Evolutionary conservation across 2,113 vertebrate species (phyloP), one percentile per base, ranked within the genome.

Genomic region (Poecile atricapillus): DNA sequence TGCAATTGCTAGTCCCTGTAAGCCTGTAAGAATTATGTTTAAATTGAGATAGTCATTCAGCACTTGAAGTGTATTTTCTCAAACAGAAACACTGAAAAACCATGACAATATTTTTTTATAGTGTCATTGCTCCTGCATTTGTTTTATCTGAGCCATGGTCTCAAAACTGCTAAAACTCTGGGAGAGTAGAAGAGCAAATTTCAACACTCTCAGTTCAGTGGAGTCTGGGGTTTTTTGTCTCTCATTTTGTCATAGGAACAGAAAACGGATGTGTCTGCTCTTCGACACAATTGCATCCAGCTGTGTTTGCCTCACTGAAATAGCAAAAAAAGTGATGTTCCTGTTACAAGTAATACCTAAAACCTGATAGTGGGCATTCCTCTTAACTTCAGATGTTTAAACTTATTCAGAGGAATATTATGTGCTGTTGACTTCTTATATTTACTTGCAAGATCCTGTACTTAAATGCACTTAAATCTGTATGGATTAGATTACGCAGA

Each of bases 401-500:
- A 53, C 5, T 50, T 85, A 30, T 22, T 96, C 47, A 33, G 2
- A 67, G 28, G 35, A 19, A 2, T 47, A 4, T 20, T 71, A 24
- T 33, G 20, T 90, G 39, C n/a, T 75, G 20, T 83, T 60, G 43
- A 39, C 5, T 47, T 35, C 11, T 77, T 74, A 1, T 7, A 28
- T 71, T 86, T 94, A 21, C 64, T 77, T 46, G 49, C 28, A 64
- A 71, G 53, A 81, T 67, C 9, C 30, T 81, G 17, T 70, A 28
- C 6, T 47, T 79, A 41, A 62, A 47, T 37, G 9, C 64, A n/a
- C 41, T 89, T 53, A 35, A 79, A 83, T 94, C 41, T 91, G 0
- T 86, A 2, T 23, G 15, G 75, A 37, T 93, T 95, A 99, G 99
- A 78, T 98, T 99, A 92, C 99, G 99, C 82, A 98, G 99, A 94